Base-by-base conservation (phyloP, 1,140 invertebrate genomes). In the Trachymyrmex cornetzi region DNA sequence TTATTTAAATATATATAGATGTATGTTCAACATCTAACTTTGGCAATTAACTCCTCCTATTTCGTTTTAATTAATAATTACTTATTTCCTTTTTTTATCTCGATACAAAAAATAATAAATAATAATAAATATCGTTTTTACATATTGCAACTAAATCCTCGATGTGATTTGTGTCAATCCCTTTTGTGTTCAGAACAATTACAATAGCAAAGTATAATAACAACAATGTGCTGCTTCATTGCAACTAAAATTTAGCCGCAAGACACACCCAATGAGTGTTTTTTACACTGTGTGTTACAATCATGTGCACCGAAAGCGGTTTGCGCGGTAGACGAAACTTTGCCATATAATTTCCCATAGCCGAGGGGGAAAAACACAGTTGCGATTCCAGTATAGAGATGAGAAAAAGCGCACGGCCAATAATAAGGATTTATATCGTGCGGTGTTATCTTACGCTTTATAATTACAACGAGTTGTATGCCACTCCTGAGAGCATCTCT, bases 321-420 rank as follows among this genome's bases (percentile, higher is more conserved):
- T n/a, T 24, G 55, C n/a, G 66, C n/a, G 66, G 72, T 75, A 34
- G 53, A 11, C 30, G 72, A 88, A 75, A 80, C 77, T 88, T 69
- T 77, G 66, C 61, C 86, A 79, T 79, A 88, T 88, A 88, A 88
- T 88, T 88, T 71, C 48, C 86, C 72, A 22, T 77, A 44, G 19
- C 53, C 30, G 67, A 44, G 44, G 11, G 38, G 55, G 67, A 61
- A 55, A 59, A 87, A 80, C 30, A 19, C 6, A 16, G 11, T 27
- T 50, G 69, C 44, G 38, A 67, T 53, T 55, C 87, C 75, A 44
- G 14, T 59, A 19, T 50, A 22, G 59, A 30, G 38, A 55, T 12
- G 67, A 71, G 69, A 74, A 82, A 82, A 87, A 69, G 53, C 30
- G 11, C n/a, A 14, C 48, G n/a, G 57, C 55, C 77, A 59, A 85